phyloP scores from a whole-genome alignment of 2,113 vertebrate species.

The Leucoraja erinaceus region DNA sequence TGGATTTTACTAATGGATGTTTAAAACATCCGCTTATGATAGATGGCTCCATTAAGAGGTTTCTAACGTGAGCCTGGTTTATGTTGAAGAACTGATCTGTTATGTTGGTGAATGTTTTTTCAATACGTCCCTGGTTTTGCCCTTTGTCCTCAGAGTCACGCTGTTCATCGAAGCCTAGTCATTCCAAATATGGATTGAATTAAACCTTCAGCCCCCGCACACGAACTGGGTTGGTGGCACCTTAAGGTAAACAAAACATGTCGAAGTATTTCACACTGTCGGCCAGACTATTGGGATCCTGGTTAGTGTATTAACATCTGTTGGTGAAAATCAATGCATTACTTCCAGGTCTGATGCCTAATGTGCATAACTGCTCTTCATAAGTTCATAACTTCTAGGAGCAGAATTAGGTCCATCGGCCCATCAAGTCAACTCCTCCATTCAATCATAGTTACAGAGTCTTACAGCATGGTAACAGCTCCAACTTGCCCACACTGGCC shows the following conservation, averaged over 20 bases:
- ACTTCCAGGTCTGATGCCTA: not conserved
- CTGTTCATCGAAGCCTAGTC: not conserved
- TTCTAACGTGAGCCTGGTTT: not conserved
- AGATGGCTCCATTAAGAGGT: not conserved
- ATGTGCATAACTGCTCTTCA: not conserved
- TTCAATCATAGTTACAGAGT: too few species aligned
- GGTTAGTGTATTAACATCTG: not conserved
- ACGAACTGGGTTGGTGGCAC: not conserved
- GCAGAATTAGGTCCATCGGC: too few species aligned
- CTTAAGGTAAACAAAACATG: not conserved
- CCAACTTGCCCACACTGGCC: too few species aligned
- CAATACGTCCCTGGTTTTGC: not conserved
- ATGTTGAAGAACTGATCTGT: not conserved
- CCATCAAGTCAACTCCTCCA: too few species aligned
- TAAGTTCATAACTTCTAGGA: not conserved
- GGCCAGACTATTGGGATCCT: not conserved
- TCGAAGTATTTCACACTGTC: not conserved
- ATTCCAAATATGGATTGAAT: not conserved
- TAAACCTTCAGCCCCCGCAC: not conserved
- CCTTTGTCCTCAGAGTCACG: not conserved
- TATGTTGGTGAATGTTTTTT: not conserved
- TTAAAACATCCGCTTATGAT: not conserved
- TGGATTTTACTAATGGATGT: not conserved
- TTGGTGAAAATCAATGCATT: not conserved
- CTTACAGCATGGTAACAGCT: too few species aligned